phyloP scores from a whole-genome alignment of 2,113 vertebrate species.

The Lepus europaeus region DNA sequence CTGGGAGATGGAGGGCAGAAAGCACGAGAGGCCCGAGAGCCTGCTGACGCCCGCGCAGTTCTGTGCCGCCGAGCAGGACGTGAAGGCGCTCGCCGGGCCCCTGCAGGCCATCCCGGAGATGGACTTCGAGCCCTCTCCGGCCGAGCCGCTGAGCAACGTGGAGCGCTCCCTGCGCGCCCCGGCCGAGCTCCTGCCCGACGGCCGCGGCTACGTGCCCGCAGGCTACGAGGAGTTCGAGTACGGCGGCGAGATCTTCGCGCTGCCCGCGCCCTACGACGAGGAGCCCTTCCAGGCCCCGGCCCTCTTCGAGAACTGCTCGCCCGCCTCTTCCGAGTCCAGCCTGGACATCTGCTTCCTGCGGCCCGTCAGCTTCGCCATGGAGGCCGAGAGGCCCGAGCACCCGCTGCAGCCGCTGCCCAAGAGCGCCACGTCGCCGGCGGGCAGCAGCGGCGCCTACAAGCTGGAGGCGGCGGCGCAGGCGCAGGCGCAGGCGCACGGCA shows the following conservation, averaged over 20 bases:
- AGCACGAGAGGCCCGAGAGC: conserved; percentile 90
- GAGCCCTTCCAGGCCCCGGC: conserved; percentile 89
- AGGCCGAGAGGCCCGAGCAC: conserved; percentile 89
- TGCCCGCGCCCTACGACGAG: conserved; percentile 91
- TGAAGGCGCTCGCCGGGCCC: conserved; percentile 87
- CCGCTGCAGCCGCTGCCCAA: conserved; percentile 88
- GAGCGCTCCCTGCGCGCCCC: conserved; percentile 88
- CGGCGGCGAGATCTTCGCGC: conserved; percentile 88
- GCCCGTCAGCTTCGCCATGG: conserved; percentile 91
- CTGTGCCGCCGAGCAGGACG: conserved; percentile 89
- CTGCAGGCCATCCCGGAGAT: conserved; percentile 94
- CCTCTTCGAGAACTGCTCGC: conserved; percentile 93
- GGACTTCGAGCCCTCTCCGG: conserved; percentile 86
- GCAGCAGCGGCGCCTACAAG: conserved; percentile 89
- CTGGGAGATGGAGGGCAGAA: conserved; percentile 91
- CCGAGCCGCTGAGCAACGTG: conserved; percentile 82
- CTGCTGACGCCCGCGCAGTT: conserved; percentile 88
- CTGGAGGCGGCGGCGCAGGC: conserved; percentile 85
- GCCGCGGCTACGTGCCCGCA: conserved; percentile 85
- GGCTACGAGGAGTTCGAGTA: conserved; percentile 91
- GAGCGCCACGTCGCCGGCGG: conserved; percentile 88
- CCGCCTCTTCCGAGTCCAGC: conserved; percentile 95
- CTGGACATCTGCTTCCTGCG: conserved; percentile 96
- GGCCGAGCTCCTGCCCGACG: conserved; percentile 87
- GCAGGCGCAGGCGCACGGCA: conserved; percentile 88